Percentiles rank a stretch among this genome's conserved stretches.
These are phyloP conservation scores for Belonocnema kinseyi DNA, from an alignment of 1,140 invertebrate species.

Conservation along the genomic window DNA sequence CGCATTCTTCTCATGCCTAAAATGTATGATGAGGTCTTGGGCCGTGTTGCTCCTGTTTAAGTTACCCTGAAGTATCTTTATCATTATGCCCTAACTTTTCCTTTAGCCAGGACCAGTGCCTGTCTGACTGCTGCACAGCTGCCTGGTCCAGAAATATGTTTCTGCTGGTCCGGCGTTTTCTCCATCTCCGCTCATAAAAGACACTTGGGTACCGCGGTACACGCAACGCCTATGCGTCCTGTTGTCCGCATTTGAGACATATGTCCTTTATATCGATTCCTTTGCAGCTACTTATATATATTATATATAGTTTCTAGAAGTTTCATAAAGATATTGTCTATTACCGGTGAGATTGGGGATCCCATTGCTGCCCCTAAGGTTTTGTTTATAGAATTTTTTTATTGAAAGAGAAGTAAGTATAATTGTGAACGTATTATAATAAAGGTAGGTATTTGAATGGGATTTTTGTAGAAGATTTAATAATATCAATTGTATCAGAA, in stretches of 20 bases:
- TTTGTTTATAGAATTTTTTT: no score
- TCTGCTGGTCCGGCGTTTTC: not conserved
- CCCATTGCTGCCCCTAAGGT: no score
- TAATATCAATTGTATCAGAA: no score
- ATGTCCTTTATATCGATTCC: slow-evolving; percentile 33
- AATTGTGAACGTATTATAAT: no score
- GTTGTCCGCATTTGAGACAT: slow-evolving; percentile 47
- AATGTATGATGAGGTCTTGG: no score
- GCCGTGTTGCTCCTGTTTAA: not conserved
- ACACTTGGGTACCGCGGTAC: slow-evolving; percentile 13
- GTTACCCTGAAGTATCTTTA: not conserved
- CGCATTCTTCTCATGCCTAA: not conserved
- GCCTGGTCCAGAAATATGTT: not conserved
- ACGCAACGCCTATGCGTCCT: slow-evolving; percentile 37
- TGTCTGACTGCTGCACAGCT: not conserved
- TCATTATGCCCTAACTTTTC: not conserved
- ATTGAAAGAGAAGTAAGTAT: no score
- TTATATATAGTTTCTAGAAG: no score
- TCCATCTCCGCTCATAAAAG: slow-evolving; percentile 20
- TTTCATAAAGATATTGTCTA: no score
- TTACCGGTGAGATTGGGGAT: no score
- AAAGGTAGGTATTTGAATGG: no score
- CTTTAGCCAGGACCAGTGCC: not conserved
- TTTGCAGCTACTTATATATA: no score
- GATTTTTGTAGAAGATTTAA: no score